Evolutionary conservation across 2,888 invertebrate genomes (phyloP), one percentile per base, ranked within the genome.

Genomic region (Leptopilina drosophilae): DNA sequence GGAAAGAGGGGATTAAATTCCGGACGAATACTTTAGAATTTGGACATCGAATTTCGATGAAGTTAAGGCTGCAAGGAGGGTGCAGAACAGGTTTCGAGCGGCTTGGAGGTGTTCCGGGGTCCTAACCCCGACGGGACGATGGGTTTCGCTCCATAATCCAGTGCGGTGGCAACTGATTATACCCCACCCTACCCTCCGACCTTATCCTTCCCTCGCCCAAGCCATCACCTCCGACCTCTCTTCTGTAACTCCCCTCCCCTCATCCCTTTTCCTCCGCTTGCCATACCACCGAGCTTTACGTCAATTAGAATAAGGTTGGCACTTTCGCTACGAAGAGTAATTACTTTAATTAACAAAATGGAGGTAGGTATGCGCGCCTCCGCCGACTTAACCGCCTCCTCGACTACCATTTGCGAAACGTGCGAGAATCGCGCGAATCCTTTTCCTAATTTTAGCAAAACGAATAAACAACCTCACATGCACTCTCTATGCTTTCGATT

Each of bases 261-360:
- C 78, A 82, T 78, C 77, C 80, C 82, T 76, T 85, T 79, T 84
- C 86, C 83, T 82, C 79, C 78, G 81, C 79, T 42, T 82, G 82
- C 86, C 87, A 79, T 85, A 85, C 88, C 88, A 86, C 87, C 88
- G 87, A 91, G 92, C 91, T 92, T 90, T 91, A 91, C 92, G 92
- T 92, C 92, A 92, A 92, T 92, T 92, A 92, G 92, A 92, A 92
- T 92, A 92, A 92, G 92, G 92, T 91, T 92, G 92, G 92, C 92
- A 92, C 92, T 92, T 92, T 91, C 91, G 90, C 88, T 91, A 91
- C 92, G 92, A 92, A 92, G 92, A 92, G 92, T 92, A 92, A 92
- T 92, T 92, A 92, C 92, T 92, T 92, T 92, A 92, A 92, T 92
- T 92, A 92, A 92, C 92, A 92, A 92, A 92, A 92, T 92, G 92